A percentile compares a stretch with the other conserved stretches of the same genome.
phyloP scores from a whole-genome alignment of 2,888 invertebrate genomes.

The Cosmia pyralina region DNA sequence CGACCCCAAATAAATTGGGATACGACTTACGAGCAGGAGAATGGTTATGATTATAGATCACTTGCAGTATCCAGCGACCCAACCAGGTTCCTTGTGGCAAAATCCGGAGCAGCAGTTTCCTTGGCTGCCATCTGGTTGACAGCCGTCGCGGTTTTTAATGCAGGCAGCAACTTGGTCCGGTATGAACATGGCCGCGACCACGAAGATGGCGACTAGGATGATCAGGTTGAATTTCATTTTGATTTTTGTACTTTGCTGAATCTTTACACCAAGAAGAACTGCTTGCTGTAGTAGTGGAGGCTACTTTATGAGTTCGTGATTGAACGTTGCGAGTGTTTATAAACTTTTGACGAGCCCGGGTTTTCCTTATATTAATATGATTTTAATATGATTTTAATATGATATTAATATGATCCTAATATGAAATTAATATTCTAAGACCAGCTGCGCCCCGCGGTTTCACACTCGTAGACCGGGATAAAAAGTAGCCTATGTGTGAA shows the following conservation, averaged over 20 bases:
- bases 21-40: no score
- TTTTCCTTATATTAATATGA: slow-evolving; percentile 7
- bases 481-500: no score
- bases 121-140: slow-evolving; percentile 12
- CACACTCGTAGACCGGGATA: no score
- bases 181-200: neutral
- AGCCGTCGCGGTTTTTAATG: neutral
- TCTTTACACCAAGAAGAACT: neutral
- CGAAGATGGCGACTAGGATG: neutral
- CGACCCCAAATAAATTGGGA: neutral
- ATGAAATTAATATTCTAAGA: neutral
- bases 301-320: neutral
- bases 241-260: neutral
- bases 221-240: slow-evolving; percentile 14
- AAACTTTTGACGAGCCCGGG: neutral
- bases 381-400: neutral
- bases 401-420: no score
- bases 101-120: slow-evolving; percentile 21
- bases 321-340: neutral
- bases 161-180: neutral
- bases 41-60: neutral
- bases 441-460: no score
- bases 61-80: slow-evolving; percentile 22
- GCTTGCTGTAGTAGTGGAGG: neutral
- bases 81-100: slow-evolving; percentile 14